Percentiles rank a stretch among this genome's conserved stretches.
These are phyloP conservation scores for Charaxes varanes DNA, from an alignment of 1,140 invertebrate species.

Conservation along the genomic window DNA sequence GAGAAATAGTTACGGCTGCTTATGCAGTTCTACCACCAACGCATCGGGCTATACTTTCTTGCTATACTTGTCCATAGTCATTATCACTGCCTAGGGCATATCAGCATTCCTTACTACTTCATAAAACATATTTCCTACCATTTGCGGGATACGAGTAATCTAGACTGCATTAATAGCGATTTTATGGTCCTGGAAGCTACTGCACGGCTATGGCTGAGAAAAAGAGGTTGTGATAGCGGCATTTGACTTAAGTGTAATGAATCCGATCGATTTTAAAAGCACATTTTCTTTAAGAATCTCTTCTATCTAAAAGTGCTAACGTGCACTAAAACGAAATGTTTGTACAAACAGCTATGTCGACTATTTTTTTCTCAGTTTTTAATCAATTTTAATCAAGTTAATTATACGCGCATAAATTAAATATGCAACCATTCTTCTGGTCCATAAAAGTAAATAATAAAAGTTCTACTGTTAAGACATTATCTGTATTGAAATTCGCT, in stretches of 20 bases:
- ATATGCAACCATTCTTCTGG: not conserved
- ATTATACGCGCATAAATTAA: too few species aligned
- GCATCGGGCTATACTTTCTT: conserved; percentile 7
- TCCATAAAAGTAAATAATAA: not conserved
- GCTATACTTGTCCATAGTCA: conserved; percentile 11
- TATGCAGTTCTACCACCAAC: conserved; percentile 9
- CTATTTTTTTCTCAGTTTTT: too few species aligned
- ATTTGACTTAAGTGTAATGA: conserved; percentile 26
- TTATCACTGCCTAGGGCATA: conserved; percentile 18
- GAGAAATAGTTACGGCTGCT: conserved; percentile 10
- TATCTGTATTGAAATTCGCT: conserved; percentile 6
- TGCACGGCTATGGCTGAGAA: conserved; percentile 16
- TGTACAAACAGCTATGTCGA: too few species aligned
- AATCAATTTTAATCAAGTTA: too few species aligned
- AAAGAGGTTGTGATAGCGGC: conserved; percentile 5
- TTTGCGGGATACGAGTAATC: conserved; percentile 37
- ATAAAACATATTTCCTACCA: conserved; percentile 34
- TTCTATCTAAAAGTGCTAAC: conserved; percentile 25
- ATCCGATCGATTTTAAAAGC: conserved; percentile 22
- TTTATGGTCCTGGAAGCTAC: conserved; percentile 35
- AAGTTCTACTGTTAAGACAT: not conserved
- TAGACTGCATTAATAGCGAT: conserved; percentile 37
- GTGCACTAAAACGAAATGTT: too few species aligned
- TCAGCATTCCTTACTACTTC: conserved; percentile 16
- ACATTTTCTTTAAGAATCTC: conserved; percentile 33